phyloP scores from a whole-genome alignment of 2,113 vertebrate species.

The Tetrao urogallus region DNA sequence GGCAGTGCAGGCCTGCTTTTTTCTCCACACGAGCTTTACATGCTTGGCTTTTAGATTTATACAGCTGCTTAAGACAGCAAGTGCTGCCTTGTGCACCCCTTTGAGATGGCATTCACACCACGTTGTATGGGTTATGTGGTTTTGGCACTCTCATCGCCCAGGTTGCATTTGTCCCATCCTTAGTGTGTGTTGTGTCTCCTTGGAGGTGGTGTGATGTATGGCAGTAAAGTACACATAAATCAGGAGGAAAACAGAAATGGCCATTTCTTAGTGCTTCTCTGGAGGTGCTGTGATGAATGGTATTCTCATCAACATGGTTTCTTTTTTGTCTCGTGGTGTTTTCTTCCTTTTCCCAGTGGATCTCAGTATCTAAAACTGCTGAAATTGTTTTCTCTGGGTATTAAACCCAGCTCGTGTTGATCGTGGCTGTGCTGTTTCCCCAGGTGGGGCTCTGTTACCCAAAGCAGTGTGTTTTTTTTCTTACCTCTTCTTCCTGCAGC shows the following conservation, averaged over 20 bases:
- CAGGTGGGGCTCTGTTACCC: not conserved
- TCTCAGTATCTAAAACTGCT: not conserved
- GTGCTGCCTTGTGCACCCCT: not conserved
- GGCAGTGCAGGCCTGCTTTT: not conserved
- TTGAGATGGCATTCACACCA: not conserved
- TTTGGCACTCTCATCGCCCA: not conserved
- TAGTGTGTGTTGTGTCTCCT: not conserved
- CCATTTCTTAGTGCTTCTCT: not conserved
- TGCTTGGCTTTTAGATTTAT: not conserved
- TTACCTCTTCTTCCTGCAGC: not conserved
- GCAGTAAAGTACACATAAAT: not conserved
- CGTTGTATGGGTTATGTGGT: not conserved
- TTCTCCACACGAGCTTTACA: not conserved
- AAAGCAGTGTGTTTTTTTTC: not conserved
- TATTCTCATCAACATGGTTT: not conserved
- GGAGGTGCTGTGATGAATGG: not conserved
- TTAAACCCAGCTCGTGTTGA: not conserved
- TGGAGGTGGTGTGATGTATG: not conserved
- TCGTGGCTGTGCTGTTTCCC: not conserved
- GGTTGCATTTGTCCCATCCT: not conserved
- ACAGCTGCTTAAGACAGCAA: not conserved
- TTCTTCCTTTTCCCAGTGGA: not conserved
- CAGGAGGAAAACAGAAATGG: not conserved
- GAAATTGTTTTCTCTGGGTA: not conserved
- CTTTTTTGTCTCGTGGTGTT: fast-evolving